phyloP scores from a whole-genome alignment of 2,797 vertebrate species.

The Tinamus major region DNA sequence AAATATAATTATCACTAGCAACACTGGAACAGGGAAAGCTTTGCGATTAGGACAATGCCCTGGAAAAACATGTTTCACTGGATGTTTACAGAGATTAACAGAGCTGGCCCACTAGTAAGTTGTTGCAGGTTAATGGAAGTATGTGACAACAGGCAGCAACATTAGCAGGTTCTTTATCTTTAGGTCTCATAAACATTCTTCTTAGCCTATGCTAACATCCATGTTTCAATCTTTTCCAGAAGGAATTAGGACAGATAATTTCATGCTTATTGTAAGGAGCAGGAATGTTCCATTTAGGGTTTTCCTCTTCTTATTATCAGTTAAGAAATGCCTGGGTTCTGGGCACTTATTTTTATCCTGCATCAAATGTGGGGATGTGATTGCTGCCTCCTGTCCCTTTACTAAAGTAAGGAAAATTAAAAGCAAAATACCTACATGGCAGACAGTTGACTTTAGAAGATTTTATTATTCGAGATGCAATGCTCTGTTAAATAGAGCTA shows the following conservation, averaged over 20 bases:
- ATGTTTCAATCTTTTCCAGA: slow-evolving; percentile 15
- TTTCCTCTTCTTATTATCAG: accelerated
- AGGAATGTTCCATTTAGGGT: background rate
- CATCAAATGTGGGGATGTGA: background rate
- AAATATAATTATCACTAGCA: slow-evolving; percentile 1
- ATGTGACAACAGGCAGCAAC: slow-evolving; percentile 34
- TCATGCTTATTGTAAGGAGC: background rate
- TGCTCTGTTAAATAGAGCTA: background rate
- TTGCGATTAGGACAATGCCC: background rate
- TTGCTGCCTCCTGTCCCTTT: background rate
- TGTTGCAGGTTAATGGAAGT: slow-evolving; percentile 66
- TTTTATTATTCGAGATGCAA: background rate
- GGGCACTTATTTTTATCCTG: background rate
- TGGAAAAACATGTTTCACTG: slow-evolving; percentile 19
- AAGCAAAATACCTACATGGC: background rate
- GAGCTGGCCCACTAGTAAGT: slow-evolving; percentile 16
- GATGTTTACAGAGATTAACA: slow-evolving; percentile 33
- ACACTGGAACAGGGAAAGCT: background rate
- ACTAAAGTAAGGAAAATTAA: background rate
- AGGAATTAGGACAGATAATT: background rate
- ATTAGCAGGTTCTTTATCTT: slow-evolving; percentile 51
- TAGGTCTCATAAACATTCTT: slow-evolving; percentile 49
- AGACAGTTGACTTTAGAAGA: background rate
- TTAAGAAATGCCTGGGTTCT: background rate
- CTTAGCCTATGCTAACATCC: slow-evolving; percentile 16